These are phyloP conservation scores for Tetragnatha montana DNA, from an alignment of 2,888 invertebrate genomes.

Conservation along the genomic window DNA sequence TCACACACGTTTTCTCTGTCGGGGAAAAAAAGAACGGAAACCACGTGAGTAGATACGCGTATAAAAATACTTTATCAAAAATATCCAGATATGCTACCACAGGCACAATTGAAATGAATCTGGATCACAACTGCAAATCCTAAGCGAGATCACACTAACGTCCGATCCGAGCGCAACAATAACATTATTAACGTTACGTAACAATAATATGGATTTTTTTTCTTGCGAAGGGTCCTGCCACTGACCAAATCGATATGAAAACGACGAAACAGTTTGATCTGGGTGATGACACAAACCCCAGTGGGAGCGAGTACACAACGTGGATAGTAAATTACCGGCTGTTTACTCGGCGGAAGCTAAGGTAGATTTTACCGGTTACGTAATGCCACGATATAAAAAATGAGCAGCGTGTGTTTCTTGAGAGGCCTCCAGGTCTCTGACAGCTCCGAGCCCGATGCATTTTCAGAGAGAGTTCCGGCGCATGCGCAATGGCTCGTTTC, in stretches of 20 bases:
- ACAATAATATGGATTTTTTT: no score
- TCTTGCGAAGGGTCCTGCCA: no score
- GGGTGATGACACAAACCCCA: neutral
- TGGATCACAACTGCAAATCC: no score
- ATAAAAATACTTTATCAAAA: no score
- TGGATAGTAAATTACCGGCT: neutral
- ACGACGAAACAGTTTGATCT: neutral
- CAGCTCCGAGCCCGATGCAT: neutral
- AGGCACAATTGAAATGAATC: no score
- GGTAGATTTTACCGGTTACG: neutral
- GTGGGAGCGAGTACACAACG: neutral
- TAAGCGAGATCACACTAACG: no score
- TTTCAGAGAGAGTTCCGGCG: neutral
- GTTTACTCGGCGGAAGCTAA: neutral
- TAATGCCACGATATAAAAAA: neutral
- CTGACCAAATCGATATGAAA: neutral
- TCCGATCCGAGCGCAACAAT: no score
- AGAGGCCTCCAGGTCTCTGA: neutral
- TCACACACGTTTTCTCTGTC: no score
- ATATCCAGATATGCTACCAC: no score
- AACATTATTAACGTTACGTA: no score
- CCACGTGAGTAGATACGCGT: no score
- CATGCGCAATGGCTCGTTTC: neutral
- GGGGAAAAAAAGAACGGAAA: no score
- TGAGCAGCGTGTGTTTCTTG: neutral